These are phyloP conservation scores for Lithobates sylvaticus DNA, from an alignment of 2,797 vertebrate genomes.

Conservation along the genomic window DNA sequence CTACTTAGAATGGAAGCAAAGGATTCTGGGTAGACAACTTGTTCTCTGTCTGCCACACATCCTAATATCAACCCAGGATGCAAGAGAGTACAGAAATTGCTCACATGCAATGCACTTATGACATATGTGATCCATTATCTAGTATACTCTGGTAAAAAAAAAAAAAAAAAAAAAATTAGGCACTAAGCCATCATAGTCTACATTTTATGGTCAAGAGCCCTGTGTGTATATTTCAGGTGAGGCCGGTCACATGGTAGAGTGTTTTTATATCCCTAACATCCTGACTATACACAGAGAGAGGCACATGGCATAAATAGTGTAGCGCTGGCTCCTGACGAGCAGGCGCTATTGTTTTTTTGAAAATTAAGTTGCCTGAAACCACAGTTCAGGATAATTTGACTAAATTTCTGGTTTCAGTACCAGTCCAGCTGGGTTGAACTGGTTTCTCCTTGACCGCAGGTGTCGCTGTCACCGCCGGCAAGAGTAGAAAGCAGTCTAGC, in stretches of 20 bases:
- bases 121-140: conserved; percentile 4
- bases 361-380: no score
- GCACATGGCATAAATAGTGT: neutral
- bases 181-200: neutral
- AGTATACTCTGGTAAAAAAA: neutral
- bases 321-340: no score
- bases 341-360: no score
- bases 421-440: no score
- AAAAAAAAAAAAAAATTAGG: neutral
- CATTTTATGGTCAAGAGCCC: neutral
- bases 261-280: neutral
- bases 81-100: neutral
- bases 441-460: no score
- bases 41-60: neutral
- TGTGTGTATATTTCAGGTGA: neutral
- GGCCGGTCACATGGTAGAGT: neutral
- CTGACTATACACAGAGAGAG: neutral
- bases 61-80: conserved; percentile 1
- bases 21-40: conserved; percentile 15
- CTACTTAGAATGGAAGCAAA: neutral
- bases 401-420: no score
- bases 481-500: no score
- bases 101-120: neutral
- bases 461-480: no score
- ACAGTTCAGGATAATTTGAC: no score